Base-by-base conservation (phyloP, 2,888 invertebrate species). In the Chesias legatella region DNA sequence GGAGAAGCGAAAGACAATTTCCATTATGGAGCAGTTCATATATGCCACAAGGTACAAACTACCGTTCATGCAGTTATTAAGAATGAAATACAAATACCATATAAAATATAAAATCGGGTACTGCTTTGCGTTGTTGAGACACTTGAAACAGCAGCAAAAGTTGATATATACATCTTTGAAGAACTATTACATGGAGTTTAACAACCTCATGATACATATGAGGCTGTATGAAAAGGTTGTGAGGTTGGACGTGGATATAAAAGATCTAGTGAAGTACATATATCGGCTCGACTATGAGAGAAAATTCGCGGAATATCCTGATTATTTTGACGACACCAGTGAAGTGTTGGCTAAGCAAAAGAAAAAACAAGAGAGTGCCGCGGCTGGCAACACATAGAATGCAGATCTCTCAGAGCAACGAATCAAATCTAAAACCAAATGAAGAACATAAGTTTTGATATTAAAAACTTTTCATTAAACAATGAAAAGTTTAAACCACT, bases 11-110 rank as follows among this genome's bases (percentile, higher is more conserved):
- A 51, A 47, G 25, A 45, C 45, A 0, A 4, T 63, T 0, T 0
- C 46, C 0, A 0, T 72, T 0, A 71, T 72, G 62, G 37, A 53
- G 2, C 75, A 77, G 26, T 76, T 77, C 9, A 32, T 74, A 0
- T 74, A 74, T 35, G 43, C 52, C 4, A 56, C 61, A 0, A 58
- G 70, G 10, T 71, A 73, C 37, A 66, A 63, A n/a, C 9, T 78
- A 1, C 43, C 62, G 0, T 54, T 51, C 7, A 20, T 61, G 1
- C 73, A 73, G 36, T 0, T 53, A 0, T 10, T 77, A 3, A 61
- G 70, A 24, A 51, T 48, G 1, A 76, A 73, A 25, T 78, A 73
- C 21, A 32, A 17, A 0, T 1, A 10, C 0, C 33, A 43, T 7
- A 1, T 30, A 0, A 53, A 40, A 2, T 79, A 72, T 13, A 66